Evolutionary conservation across 2,113 vertebrate genomes (phyloP).

Genomic region (Psittacus erithacus): DNA sequence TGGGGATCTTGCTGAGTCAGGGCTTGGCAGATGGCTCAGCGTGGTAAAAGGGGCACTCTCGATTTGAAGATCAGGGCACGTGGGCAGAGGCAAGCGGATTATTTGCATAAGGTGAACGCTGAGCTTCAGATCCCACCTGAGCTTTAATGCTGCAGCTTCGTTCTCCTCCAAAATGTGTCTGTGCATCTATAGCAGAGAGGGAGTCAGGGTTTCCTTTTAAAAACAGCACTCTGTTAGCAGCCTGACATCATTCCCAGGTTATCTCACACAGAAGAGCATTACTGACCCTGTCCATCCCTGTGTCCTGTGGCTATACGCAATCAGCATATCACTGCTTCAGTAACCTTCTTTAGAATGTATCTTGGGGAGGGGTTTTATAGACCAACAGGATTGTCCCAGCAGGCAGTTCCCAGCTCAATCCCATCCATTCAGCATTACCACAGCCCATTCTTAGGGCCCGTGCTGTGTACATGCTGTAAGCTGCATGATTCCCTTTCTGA

Average conservation of each 20-base stretch:
- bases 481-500: not conserved
- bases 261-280: not conserved
- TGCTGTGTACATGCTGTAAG: not conserved
- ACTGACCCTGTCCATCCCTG: not conserved
- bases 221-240: not conserved
- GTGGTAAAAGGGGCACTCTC: not conserved
- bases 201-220: not conserved
- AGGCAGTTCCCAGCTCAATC: not conserved
- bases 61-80: not conserved
- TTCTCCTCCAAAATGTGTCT: not conserved
- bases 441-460: not conserved
- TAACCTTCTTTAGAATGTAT: not conserved
- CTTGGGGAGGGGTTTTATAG: not conserved
- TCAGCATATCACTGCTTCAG: not conserved
- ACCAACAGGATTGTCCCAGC: not conserved
- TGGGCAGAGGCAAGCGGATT: not conserved
- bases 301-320: not conserved
- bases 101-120: not conserved
- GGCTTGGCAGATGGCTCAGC: not conserved
- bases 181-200: not conserved
- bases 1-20: slow-evolving; percentile 1
- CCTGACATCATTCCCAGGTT: not conserved
- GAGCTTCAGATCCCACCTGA: not conserved
- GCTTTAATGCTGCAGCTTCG: not conserved
- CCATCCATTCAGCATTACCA: not conserved